Conservation (phyloP, 1,140 invertebrate genomes). For the Drosophila lacteicornis region DNA sequence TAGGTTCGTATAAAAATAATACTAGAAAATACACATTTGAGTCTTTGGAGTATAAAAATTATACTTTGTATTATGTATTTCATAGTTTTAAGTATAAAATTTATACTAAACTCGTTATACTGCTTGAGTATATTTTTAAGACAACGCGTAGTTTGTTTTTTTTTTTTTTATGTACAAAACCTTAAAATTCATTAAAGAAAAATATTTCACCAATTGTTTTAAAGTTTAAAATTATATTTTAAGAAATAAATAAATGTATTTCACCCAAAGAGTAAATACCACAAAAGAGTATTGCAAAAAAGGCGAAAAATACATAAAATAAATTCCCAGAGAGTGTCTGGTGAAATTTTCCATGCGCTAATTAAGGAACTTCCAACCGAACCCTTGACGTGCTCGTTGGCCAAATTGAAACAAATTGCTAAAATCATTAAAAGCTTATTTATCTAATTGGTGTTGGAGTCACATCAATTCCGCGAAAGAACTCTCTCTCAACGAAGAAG, state of each 20-base stretch:
- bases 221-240: background rate
- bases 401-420: conserved; percentile 62
- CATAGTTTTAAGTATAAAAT: too few relatives aligned
- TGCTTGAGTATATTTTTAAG: too few relatives aligned
- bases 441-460: conserved; percentile 71
- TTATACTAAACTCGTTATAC: too few relatives aligned
- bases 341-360: conserved; percentile 43
- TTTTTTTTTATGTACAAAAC: too few relatives aligned
- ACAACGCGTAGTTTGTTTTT: too few relatives aligned
- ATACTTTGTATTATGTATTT: too few relatives aligned
- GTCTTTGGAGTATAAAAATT: too few relatives aligned
- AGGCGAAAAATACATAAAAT: conserved; percentile 1
- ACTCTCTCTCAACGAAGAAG: conserved; percentile 15
- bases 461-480: conserved; percentile 20
- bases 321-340: conserved; percentile 10
- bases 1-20: too few relatives aligned
- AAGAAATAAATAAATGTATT: background rate
- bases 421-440: conserved; percentile 73
- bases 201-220: background rate
- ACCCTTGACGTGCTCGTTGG: conserved; percentile 4
- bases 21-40: too few relatives aligned
- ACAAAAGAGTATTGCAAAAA: background rate
- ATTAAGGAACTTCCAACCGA: conserved; percentile 42
- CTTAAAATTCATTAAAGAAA: too few relatives aligned
- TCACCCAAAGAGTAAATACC: background rate